Percentiles rank a stretch among this genome's conserved stretches.
phyloP scores from a whole-genome alignment of 2,797 vertebrate species.

The Leptodactylus fallax region DNA sequence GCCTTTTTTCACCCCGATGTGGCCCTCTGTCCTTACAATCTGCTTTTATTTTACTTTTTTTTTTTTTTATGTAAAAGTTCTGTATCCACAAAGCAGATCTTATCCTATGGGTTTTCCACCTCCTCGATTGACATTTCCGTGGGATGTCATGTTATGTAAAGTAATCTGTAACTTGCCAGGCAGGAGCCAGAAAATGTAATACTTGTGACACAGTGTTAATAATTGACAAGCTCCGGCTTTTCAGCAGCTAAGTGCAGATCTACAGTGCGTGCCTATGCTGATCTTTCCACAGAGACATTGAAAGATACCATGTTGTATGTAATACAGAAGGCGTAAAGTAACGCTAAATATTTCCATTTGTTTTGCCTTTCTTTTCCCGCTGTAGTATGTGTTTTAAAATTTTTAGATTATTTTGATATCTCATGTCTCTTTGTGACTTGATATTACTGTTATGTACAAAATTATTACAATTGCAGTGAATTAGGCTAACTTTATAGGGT shows the following conservation, averaged over 20 bases:
- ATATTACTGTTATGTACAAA: neutral
- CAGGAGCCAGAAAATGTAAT: conserved; percentile 38
- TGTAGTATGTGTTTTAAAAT: neutral
- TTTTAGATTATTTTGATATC: conserved; percentile 7
- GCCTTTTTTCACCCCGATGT: conserved; percentile 46
- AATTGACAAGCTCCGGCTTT: conserved; percentile 47
- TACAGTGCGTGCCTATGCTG: conserved; percentile 3
- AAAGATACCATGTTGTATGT: conserved; percentile 25
- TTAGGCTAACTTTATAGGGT: too few relatives aligned
- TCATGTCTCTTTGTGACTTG: neutral
- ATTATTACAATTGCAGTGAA: neutral
- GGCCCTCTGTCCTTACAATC: conserved; percentile 14
- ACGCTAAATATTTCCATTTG: neutral
- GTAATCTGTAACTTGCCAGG: conserved; percentile 15
- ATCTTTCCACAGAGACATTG: conserved; percentile 22
- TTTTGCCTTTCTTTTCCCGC: neutral
- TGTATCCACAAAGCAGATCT: neutral
- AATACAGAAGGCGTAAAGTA: neutral
- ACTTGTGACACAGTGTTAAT: conserved; percentile 50
- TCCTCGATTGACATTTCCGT: conserved; percentile 19
- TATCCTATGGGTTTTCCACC: conserved; percentile 27
- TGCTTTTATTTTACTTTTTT: neutral
- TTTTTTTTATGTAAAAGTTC: neutral
- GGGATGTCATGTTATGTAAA: conserved; percentile 28
- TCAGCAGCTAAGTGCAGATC: conserved; percentile 39